phyloP scores from a whole-genome alignment of 2,113 vertebrate genomes.

The Sphyrna mokarran region DNA sequence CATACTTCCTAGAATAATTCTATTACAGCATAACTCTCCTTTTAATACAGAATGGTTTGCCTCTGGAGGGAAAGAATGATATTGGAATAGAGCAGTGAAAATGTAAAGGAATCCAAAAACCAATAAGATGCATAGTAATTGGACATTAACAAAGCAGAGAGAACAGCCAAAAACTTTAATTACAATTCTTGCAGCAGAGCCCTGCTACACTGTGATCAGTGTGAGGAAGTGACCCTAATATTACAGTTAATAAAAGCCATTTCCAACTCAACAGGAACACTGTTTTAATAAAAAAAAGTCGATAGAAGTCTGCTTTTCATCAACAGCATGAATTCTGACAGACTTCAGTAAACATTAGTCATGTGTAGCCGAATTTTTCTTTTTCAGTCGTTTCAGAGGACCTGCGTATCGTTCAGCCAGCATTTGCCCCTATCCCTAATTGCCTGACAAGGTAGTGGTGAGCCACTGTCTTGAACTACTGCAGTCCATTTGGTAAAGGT shows the following conservation, averaged over 20 bases:
- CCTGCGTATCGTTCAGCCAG: neutral
- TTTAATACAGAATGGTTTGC: constrained; percentile 49
- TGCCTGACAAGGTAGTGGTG: neutral
- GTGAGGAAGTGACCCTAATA: constrained; percentile 58
- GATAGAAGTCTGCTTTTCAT: constrained; percentile 46
- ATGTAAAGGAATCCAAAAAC: constrained; percentile 42
- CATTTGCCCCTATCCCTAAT: neutral
- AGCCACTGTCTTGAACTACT: neutral
- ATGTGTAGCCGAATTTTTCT: neutral
- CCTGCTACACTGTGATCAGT: constrained; percentile 51
- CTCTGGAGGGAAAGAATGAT: constrained; percentile 45
- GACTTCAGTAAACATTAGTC: constrained; percentile 36
- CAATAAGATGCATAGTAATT: constrained; percentile 47
- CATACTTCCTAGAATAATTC: constrained; percentile 51
- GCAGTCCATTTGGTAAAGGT: neutral
- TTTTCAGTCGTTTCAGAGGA: neutral
- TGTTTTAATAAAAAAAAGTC: constrained; percentile 55
- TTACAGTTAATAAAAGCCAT: constrained; percentile 59
- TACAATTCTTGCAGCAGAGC: constrained; percentile 55
- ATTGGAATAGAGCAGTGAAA: constrained; percentile 45
- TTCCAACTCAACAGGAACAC: constrained; percentile 49
- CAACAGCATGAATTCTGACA: constrained; percentile 45
- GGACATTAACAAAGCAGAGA: constrained; percentile 47
- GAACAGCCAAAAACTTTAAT: constrained; percentile 60
- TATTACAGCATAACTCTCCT: constrained; percentile 50